Conservation (phyloP, 2,113 vertebrate species). For the Salminus brasiliensis region DNA sequence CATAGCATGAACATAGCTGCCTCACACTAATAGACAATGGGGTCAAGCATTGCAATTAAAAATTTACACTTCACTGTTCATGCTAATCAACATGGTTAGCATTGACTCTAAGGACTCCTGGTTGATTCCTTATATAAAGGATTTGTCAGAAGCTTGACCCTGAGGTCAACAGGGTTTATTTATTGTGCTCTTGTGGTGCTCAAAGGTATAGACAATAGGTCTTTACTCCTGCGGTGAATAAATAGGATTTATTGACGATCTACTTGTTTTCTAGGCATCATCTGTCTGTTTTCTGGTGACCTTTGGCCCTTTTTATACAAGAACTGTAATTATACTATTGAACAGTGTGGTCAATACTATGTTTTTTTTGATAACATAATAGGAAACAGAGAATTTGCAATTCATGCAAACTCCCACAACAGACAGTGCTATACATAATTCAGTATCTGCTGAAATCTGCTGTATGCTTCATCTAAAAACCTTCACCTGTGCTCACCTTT, state of each 20-base stretch:
- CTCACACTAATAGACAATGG: constrained; percentile 35
- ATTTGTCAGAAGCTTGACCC: background rate
- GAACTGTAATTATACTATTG: background rate
- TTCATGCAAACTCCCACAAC: background rate
- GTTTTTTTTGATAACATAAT: background rate
- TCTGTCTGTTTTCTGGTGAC: background rate
- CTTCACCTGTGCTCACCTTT: background rate
- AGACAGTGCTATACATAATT: background rate
- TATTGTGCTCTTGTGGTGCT: constrained; percentile 10
- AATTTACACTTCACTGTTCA: constrained; percentile 67
- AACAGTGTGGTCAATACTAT: background rate
- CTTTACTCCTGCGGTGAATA: background rate
- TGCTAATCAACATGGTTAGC: constrained; percentile 66
- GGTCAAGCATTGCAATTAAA: constrained; percentile 72
- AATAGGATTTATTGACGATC: background rate
- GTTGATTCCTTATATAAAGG: constrained; percentile 44
- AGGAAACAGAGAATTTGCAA: background rate
- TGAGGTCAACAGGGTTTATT: background rate
- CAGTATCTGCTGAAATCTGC: background rate
- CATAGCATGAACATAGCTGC: constrained; percentile 54
- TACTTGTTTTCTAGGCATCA: background rate
- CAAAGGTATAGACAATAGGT: background rate
- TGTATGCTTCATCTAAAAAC: background rate
- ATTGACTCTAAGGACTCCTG: constrained; percentile 58
- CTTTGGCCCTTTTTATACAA: background rate